phyloP scores from a whole-genome alignment of 2,797 vertebrate species.

The Euthynnus affinis region DNA sequence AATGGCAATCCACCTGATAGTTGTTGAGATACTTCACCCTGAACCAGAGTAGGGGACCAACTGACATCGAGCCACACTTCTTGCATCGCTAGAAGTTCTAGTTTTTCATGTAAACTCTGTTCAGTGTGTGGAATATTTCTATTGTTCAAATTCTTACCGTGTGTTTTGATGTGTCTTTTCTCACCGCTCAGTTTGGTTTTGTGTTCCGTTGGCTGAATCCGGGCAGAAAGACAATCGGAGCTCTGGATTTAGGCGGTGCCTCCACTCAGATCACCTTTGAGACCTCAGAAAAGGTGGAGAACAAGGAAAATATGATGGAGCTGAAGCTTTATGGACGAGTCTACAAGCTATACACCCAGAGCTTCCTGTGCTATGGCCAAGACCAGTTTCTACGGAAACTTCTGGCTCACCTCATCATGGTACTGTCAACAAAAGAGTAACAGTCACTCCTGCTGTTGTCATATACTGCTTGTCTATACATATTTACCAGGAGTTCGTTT shows the following conservation, averaged over 20 bases:
- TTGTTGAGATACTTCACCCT: no score
- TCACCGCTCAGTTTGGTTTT: constrained; percentile 84
- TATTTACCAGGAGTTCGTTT: not conserved
- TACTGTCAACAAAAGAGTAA: constrained; percentile 33
- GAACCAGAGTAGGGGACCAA: no score
- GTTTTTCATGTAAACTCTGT: not conserved
- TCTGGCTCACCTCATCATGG: constrained; percentile 74
- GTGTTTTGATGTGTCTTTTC: not conserved
- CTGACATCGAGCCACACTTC: not conserved
- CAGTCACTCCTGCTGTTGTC: no score
- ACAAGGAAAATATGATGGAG: constrained; percentile 64
- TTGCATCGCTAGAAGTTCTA: not conserved
- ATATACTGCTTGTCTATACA: not conserved
- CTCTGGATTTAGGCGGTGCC: constrained; percentile 90
- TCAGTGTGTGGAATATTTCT: not conserved
- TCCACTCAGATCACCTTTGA: constrained; percentile 91
- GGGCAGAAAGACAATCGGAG: constrained; percentile 80
- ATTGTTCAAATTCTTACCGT: not conserved
- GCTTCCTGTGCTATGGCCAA: constrained; percentile 90
- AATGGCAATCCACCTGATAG: no score
- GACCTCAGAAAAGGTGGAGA: constrained; percentile 71
- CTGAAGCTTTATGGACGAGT: constrained; percentile 86
- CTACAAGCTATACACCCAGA: constrained; percentile 89
- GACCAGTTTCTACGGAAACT: constrained; percentile 83
- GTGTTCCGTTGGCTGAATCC: constrained; percentile 87